phyloP scores from a whole-genome alignment of 2,797 vertebrate genomes.

The Sebastes iracundus region DNA sequence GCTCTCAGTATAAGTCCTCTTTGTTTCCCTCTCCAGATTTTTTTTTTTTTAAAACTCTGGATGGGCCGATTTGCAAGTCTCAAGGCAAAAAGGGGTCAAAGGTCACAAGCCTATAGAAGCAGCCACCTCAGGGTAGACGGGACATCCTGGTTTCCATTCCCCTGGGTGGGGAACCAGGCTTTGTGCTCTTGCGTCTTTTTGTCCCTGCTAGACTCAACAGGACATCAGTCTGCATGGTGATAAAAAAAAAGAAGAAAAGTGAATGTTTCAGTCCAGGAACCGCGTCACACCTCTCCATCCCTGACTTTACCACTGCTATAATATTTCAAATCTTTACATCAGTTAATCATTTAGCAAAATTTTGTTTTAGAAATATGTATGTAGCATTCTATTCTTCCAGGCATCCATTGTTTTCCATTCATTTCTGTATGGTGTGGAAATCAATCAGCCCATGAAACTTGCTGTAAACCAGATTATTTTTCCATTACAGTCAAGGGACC shows the following conservation, averaged over 20 bases:
- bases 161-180: conserved; percentile 49
- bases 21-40: conserved; percentile 71
- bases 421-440: not conserved
- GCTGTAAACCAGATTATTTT: not conserved
- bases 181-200: conserved; percentile 49
- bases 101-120: conserved; percentile 50
- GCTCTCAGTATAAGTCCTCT: conserved; percentile 66
- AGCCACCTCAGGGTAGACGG: conserved; percentile 57
- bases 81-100: conserved; percentile 64
- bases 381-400: not conserved
- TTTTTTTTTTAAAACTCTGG: conserved; percentile 40
- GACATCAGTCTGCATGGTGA: conserved; percentile 54
- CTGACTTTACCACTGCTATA: not conserved
- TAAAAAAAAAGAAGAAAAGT: conserved; percentile 38
- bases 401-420: not conserved
- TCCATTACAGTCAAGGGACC: not conserved
- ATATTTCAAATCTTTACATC: not conserved
- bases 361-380: not conserved
- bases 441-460: not conserved
- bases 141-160: conserved; percentile 66
- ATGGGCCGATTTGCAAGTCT: conserved; percentile 56
- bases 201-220: conserved; percentile 61
- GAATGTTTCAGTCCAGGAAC: conserved; percentile 16
- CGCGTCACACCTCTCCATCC: not conserved
- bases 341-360: not conserved